Evolutionary conservation across 2,797 vertebrate genomes (phyloP).

Genomic region (Steatocranus sp.): DNA sequence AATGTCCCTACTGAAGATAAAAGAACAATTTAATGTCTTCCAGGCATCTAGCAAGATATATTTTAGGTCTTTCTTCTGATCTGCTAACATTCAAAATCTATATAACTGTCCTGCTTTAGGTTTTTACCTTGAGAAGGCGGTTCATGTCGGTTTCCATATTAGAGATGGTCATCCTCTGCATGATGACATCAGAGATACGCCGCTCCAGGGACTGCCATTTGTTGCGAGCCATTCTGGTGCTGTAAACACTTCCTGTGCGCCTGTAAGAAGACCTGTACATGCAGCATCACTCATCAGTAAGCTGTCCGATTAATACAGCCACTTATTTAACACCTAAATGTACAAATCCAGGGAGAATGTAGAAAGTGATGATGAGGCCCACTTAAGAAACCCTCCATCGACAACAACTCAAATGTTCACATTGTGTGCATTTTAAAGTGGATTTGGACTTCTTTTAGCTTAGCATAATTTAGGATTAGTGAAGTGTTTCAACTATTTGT

Average conservation of each 20-base stretch:
- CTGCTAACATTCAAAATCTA: background rate
- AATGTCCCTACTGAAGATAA: background rate
- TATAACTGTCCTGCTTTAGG: background rate
- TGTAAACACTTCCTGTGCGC: slow-evolving; percentile 80
- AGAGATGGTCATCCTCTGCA: slow-evolving; percentile 97
- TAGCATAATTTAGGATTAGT: background rate
- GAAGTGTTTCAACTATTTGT: background rate
- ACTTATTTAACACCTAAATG: background rate
- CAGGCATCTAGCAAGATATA: background rate
- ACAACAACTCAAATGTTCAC: background rate
- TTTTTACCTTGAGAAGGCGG: slow-evolving; percentile 86
- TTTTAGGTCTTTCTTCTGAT: background rate
- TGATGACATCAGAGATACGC: slow-evolving; percentile 90
- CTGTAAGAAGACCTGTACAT: slow-evolving; percentile 81
- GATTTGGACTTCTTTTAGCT: background rate
- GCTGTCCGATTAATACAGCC: background rate
- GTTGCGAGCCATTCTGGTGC: slow-evolving; percentile 83
- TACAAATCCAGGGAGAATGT: background rate
- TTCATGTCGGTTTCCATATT: slow-evolving; percentile 99
- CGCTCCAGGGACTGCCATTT: slow-evolving; percentile 95
- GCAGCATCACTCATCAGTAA: background rate
- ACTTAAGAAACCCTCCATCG: background rate
- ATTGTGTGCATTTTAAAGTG: background rate
- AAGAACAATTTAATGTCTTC: background rate
- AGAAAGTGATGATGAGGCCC: background rate